A percentile compares a stretch with the other conserved stretches of the same genome.
phyloP scores from a whole-genome alignment of 2,888 invertebrate species.

The Trachelus tabidus region DNA sequence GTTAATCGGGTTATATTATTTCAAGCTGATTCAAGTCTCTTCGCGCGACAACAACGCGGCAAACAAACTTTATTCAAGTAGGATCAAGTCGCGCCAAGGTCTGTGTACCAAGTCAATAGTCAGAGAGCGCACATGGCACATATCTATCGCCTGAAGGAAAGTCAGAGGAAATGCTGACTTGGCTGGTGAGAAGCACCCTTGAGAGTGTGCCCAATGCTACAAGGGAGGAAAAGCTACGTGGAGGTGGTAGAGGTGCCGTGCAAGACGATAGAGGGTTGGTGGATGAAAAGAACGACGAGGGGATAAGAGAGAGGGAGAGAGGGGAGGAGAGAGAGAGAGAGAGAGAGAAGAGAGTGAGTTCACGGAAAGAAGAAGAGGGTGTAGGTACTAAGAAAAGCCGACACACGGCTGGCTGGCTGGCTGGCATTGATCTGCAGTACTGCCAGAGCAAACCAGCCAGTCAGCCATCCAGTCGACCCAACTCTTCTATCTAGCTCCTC shows the following conservation, averaged over 20 bases:
- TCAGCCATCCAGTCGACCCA: conserved; percentile 22
- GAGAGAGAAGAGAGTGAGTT: conserved; percentile 30
- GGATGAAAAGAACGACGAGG: conserved; percentile 12
- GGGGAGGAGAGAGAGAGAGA: conserved; percentile 28
- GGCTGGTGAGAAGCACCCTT: conserved; percentile 20
- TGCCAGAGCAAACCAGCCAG: conserved; percentile 24
- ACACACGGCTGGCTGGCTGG: conserved; percentile 41
- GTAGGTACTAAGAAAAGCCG: conserved; percentile 45
- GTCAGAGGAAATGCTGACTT: neutral
- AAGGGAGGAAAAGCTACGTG: conserved; percentile 7
- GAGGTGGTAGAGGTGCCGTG: conserved; percentile 28
- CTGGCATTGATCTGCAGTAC: conserved; percentile 38
- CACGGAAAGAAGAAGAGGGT: neutral
- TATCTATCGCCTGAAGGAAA: neutral
- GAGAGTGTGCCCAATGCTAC: conserved; percentile 27
- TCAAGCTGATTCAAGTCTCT: no score
- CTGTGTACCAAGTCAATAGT: no score
- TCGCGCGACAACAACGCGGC: no score
- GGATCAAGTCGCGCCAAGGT: no score
- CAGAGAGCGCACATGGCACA: no score
- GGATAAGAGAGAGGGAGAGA: conserved; percentile 20
- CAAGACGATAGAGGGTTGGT: conserved; percentile 37
- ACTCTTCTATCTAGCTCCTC: conserved; percentile 25
- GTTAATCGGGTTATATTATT: no score
- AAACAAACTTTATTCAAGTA: no score